These are phyloP conservation scores for Tyria jacobaeae DNA, from an alignment of 2,888 invertebrate genomes.

Conservation along the genomic window DNA sequence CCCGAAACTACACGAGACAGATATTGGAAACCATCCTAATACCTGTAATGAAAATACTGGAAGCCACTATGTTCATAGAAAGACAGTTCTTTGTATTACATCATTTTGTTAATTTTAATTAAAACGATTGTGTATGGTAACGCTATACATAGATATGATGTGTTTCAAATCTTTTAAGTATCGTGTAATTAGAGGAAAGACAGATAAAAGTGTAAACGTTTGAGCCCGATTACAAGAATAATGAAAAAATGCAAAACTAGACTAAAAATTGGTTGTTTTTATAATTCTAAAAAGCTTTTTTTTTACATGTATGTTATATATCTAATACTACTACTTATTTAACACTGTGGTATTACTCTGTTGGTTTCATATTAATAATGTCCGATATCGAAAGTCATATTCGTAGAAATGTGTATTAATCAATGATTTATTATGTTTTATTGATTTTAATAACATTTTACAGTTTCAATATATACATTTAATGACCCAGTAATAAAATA, in stretches of 20 bases:
- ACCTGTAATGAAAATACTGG: constrained; percentile 1
- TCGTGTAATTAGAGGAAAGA: not conserved
- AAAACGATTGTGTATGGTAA: no score
- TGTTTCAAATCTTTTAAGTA: no score
- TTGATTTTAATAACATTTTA: not conserved
- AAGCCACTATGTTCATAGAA: not conserved
- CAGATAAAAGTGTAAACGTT: no score
- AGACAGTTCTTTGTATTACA: not conserved
- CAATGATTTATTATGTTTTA: not conserved
- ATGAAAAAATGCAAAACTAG: no score
- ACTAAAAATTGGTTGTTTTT: no score
- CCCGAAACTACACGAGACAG: constrained; percentile 1
- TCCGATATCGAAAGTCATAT: not conserved
- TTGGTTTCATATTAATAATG: not conserved
- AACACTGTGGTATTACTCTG: no score
- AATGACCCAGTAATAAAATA: not conserved
- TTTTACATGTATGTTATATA: no score
- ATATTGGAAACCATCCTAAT: constrained; percentile 4
- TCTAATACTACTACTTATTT: no score
- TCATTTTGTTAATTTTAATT: not conserved
- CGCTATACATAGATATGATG: no score
- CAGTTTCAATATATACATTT: not conserved
- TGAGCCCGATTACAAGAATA: no score
- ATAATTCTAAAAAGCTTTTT: no score
- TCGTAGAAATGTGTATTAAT: not conserved